Percentiles rank a stretch among this genome's conserved stretches.
phyloP scores from a whole-genome alignment of 2,797 vertebrate species.

The Enteromius thamalakanensis region DNA sequence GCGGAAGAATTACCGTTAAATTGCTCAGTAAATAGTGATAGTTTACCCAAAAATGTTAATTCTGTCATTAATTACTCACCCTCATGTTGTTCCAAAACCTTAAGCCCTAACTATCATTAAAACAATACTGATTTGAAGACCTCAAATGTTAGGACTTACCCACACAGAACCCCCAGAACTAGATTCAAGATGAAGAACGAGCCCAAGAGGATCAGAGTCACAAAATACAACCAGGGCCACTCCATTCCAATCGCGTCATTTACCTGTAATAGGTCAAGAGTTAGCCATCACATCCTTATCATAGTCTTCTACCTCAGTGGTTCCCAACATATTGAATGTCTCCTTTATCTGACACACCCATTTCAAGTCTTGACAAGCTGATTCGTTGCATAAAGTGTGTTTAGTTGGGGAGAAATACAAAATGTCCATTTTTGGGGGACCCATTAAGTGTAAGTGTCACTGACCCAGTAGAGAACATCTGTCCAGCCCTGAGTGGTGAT shows the following conservation, averaged over 20 bases:
- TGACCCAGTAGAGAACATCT: conserved; percentile 92
- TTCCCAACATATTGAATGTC: neutral
- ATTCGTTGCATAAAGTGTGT: neutral
- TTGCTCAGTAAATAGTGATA: neutral
- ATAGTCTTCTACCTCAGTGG: neutral
- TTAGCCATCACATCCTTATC: neutral
- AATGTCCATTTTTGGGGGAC: neutral
- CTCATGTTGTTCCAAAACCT: neutral
- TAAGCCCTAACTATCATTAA: neutral
- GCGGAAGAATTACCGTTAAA: neutral
- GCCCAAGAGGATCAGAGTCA: conserved; percentile 91
- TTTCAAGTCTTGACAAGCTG: neutral
- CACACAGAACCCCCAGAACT: conserved; percentile 91
- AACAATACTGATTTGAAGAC: neutral
- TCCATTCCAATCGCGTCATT: conserved; percentile 94
- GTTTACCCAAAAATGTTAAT: neutral
- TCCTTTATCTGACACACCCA: neutral
- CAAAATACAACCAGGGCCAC: conserved; percentile 96
- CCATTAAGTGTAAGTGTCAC: conserved; percentile 30
- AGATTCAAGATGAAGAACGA: conserved; percentile 95
- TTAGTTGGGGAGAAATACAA: neutral
- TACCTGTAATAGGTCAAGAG: conserved; percentile 73
- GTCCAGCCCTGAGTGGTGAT: conserved; percentile 97
- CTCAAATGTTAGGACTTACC: conserved; percentile 74
- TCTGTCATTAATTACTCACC: neutral